Percentiles rank a stretch among this genome's conserved stretches.
Conservation (phyloP, 2,888 invertebrate species). For the Heteromurus nitidus region DNA sequence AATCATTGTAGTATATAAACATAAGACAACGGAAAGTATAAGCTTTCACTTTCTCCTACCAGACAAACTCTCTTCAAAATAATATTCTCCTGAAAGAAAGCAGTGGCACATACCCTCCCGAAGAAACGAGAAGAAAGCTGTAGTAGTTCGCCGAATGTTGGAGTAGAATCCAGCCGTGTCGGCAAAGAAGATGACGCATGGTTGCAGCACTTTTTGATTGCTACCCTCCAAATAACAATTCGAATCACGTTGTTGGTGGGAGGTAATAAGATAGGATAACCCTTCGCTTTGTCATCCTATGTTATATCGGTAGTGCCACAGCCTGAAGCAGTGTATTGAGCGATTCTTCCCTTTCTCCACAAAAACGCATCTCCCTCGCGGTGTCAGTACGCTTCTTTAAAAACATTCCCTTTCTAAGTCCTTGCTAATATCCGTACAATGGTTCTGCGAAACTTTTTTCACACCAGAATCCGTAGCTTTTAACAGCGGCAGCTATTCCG, state of each 20-base stretch:
- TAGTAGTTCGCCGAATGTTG: too few species aligned
- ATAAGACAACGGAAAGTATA: too few species aligned
- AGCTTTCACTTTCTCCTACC: background rate
- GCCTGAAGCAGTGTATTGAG: too few species aligned
- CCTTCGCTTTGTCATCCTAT: slow-evolving; percentile 68
- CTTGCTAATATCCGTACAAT: slow-evolving; percentile 10
- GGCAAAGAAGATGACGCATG: slow-evolving; percentile 65
- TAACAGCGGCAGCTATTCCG: too few species aligned
- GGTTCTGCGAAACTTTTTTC: slow-evolving; percentile 36
- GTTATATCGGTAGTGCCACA: too few species aligned
- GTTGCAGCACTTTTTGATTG: slow-evolving; percentile 72
- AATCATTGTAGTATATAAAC: too few species aligned
- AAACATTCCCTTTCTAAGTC: too few species aligned
- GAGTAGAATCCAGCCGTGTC: too few species aligned
- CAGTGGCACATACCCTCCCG: background rate
- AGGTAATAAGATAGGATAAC: slow-evolving; percentile 73
- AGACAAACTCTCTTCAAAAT: background rate
- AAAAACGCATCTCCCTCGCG: too few species aligned
- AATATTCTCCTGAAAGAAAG: background rate
- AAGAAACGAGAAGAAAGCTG: background rate
- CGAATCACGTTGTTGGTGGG: slow-evolving; percentile 73
- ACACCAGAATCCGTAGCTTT: slow-evolving; percentile 7
- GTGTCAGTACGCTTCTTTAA: too few species aligned
- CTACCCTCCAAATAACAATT: slow-evolving; percentile 70
- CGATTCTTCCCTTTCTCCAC: too few species aligned